phyloP scores from a whole-genome alignment of 2,113 vertebrate genomes.

The Arenaria interpres region DNA sequence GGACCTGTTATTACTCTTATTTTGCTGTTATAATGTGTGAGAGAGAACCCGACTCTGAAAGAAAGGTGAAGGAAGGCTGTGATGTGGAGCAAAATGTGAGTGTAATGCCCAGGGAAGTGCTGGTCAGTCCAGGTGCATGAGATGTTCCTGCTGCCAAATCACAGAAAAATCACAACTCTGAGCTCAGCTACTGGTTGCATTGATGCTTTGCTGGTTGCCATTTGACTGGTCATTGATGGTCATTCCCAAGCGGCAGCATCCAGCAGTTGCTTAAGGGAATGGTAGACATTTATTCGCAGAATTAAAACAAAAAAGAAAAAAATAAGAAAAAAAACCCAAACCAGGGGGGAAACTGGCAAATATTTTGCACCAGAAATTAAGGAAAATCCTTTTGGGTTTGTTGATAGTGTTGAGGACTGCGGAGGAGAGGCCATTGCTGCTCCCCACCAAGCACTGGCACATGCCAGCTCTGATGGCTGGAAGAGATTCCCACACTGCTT shows the following conservation, averaged over 20 bases:
- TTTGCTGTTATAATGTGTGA: not conserved
- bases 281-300: not conserved
- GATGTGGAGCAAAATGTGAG: not conserved
- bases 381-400: not conserved
- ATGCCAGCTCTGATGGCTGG: not conserved
- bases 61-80: not conserved
- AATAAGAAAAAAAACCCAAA: not conserved
- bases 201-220: not conserved
- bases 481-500: not conserved
- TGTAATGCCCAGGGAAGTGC: not conserved
- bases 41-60: not conserved
- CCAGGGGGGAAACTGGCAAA: fast-evolving
- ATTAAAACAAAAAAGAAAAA: not conserved
- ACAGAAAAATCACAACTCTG: fast-evolving
- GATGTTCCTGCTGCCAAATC: not conserved
- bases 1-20: not conserved
- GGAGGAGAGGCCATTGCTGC: not conserved
- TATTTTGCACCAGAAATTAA: not conserved
- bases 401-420: not conserved
- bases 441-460: not conserved
- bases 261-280: not conserved
- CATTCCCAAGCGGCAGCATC: fast-evolving
- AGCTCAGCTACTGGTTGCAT: not conserved
- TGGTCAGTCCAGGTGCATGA: not conserved
- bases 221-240: not conserved